Evolutionary conservation across 2,888 invertebrate species (phyloP), one percentile per base, ranked within the genome.

Genomic region (Ichneumoninae sp.): DNA sequence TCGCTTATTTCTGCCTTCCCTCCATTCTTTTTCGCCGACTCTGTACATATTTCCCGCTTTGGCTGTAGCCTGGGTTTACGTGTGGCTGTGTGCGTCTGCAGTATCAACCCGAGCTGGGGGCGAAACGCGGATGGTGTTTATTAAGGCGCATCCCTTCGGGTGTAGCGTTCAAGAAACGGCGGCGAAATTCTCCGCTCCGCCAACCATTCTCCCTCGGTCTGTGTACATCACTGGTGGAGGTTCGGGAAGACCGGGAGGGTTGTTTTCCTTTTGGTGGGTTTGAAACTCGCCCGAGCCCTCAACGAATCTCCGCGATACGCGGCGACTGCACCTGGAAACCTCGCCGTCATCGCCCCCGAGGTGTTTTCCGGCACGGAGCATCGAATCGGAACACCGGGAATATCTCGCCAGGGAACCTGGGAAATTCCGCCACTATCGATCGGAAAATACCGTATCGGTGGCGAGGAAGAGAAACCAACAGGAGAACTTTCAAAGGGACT

Each of bases 101-200:
- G 57, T 10, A 57, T 57, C 57, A 10, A 57, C 57, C 57, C 47
- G 76, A 66, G 57, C 66, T 68, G 57, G 16, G 84, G 81, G 13
- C 76, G 83, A 88, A 86, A 85, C 83, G 83, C 83, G 83, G 80
- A 73, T 79, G 83, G 71, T 84, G 87, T 89, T 89, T 88, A 88
- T 88, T 87, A 89, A 88, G 83, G 86, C 84, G 85, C 83, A 84
- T 81, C 83, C 83, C 83, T 85, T 66, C 47, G 63, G 52, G 40
- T 47, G 60, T 60, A 74, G 69, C 69, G 33, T 66, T 83, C 80
- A 77, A 73, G 47, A 40, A 75, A 69, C 83, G 71, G 57, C 81
- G 60, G 68, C 81, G 71, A 83, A 86, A 86, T 83, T 80, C 82
- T 80, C 75, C 54, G 85, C 74, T 71, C 57, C 47, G 52, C 75